These are phyloP conservation scores for Aphidoletes aphidimyza DNA, from an alignment of 2,888 invertebrate species.

Conservation along the genomic window DNA sequence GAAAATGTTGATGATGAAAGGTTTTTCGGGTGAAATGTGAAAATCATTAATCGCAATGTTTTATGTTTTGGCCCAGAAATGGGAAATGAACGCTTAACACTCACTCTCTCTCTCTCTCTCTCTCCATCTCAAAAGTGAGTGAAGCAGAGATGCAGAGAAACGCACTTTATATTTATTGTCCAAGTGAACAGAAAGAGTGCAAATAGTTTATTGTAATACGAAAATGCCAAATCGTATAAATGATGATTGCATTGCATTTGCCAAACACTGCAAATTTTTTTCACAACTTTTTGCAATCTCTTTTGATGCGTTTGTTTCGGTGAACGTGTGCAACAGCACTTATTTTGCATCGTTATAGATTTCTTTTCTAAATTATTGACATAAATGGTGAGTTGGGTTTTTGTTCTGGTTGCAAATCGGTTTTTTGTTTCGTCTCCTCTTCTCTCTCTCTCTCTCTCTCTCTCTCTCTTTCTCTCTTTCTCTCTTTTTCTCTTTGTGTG, in stretches of 20 bases:
- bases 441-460: not conserved
- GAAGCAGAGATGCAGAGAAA: too few species aligned
- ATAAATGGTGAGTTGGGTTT: not conserved
- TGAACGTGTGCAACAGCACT: not conserved
- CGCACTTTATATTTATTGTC: too few species aligned
- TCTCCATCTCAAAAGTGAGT: too few species aligned
- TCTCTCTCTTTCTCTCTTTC: not conserved
- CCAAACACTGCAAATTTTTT: not conserved
- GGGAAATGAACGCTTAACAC: not conserved
- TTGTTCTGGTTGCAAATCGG: too few species aligned
- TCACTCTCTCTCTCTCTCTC: too few species aligned
- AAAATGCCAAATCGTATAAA: too few species aligned
- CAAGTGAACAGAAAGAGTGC: too few species aligned
- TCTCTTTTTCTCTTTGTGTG: too few species aligned
- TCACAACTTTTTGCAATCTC: not conserved
- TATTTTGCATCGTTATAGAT: not conserved
- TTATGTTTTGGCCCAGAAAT: too few species aligned
- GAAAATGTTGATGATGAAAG: not conserved
- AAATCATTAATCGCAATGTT: conserved; percentile 23
- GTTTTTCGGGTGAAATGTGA: conserved; percentile 6
- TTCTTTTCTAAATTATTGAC: not conserved
- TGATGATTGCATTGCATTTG: too few species aligned
- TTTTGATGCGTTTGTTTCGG: too few species aligned
- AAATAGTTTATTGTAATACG: too few species aligned
- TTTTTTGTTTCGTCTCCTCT: not conserved